Base-by-base conservation (phyloP, 2,113 vertebrate species). In the Dicaeum eximium region DNA sequence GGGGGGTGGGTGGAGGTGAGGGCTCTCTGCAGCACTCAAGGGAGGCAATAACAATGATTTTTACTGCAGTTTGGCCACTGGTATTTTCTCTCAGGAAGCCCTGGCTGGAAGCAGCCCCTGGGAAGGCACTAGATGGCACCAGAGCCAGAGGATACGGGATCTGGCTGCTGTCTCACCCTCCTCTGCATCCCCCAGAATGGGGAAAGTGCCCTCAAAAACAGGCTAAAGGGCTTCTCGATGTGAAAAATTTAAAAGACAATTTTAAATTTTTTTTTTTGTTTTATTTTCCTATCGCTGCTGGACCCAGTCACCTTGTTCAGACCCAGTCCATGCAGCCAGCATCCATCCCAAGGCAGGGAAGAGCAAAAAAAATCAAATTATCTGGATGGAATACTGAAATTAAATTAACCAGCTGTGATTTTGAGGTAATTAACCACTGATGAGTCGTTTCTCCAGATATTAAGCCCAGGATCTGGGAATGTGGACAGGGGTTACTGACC, bases 41-140 rank as follows among this genome's bases (percentile, higher is more conserved):
- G 5, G 33, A 45, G 10, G 31, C 23, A 33, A 18, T 35, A 53
- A 6, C 15, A 0, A 13, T 20, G 16, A 28, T 28, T 79, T 70
- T 81, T 62, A 62, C 20, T 2, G 28, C 20, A 13, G 13, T 54
- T 70, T 65, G 54, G 60, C 7, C 50, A 1, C 14, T 0, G 7
- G 4, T 25, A 9, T 12, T 42, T 56, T 13, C 62, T 28, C 15
- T 53, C 6, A 2, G 61, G n/a, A 61, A 78, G 16, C 13, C 37
- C 1, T 1, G 58, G 12, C 60, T 78, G 69, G 45, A 60, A 85
- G 61, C 86, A 85, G 61, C 47, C 28, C 1, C 3, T 62, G 53
- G 38, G 61, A 92, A 92, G 56, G 66, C 95, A 94, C 95, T 96
- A 96, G 95, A 81, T 95, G 93, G 95, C 95, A 96, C 82, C 92